These are phyloP conservation scores for Heliconius ethilla DNA, from an alignment of 2,888 invertebrate genomes.

Conservation along the genomic window DNA sequence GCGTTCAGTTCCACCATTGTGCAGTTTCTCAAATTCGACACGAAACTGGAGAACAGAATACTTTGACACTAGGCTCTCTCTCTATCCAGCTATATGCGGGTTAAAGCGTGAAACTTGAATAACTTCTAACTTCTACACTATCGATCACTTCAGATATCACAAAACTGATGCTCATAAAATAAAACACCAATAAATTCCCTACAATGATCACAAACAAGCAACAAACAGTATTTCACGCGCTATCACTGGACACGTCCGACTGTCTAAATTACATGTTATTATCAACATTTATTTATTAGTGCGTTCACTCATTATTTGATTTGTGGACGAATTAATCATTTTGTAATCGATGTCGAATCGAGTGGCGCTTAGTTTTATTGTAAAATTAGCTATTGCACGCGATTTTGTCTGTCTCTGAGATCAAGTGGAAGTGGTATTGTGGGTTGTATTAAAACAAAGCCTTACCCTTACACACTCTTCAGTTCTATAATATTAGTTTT, in stretches of 20 bases:
- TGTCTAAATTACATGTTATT: conserved; percentile 37
- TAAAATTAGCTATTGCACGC: background rate
- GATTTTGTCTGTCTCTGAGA: background rate
- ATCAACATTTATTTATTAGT: conserved; percentile 43
- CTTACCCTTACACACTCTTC: no score
- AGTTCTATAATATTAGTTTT: no score
- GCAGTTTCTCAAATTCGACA: no score
- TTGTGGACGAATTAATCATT: conserved; percentile 18
- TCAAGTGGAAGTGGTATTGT: background rate
- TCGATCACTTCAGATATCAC: background rate
- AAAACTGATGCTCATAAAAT: background rate
- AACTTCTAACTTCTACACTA: no score
- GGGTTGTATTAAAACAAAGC: background rate
- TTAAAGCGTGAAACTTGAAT: no score
- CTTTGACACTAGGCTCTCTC: no score
- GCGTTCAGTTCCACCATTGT: no score
- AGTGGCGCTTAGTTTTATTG: background rate
- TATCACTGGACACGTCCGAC: conserved; percentile 37
- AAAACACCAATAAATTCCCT: background rate
- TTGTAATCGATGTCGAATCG: background rate
- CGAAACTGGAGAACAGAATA: no score
- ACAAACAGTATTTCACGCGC: conserved; percentile 30
- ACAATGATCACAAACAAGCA: conserved; percentile 9
- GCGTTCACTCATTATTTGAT: conserved; percentile 42
- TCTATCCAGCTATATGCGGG: no score